Evolutionary conservation across 2,797 vertebrate genomes (phyloP), one percentile per base, ranked within the genome.

Genomic region (Peromyscus aztecus): DNA sequence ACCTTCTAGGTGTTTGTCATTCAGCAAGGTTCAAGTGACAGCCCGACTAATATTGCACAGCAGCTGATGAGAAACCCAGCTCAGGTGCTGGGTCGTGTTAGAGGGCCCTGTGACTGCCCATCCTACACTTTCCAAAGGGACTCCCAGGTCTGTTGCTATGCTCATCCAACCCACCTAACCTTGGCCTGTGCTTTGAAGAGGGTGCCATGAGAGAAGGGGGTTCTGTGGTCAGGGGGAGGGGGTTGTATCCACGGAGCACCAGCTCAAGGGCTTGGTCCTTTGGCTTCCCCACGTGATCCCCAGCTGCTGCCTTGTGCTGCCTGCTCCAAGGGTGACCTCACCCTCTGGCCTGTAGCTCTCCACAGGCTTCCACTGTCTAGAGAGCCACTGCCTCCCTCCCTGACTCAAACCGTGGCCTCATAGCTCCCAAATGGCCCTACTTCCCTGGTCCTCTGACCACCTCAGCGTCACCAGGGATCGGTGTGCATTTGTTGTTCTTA

Each of bases 401-500:
- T 46, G 34, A 40, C 55, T 83, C 0, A 86, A n/a, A 37, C 57
- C 6, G 2, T 23, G 71, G 86, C 73, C 82, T 43, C 27, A 3
- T 40, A 17, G 27, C 91, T 81, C 52, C 92, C 94, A 86, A 94
- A 95, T 77, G 96, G 81, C 37, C 94, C 94, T n/a, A 19, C 90
- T 91, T 63, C 91, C 90, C 69, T 17, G 76, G 81, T 78, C 13
- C 4, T 73, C 90, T 57, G 23, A 12, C 97, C 87, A 67, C 86
- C 91, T 97, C 0, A 0, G 86, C 75, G 96, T 80, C 98, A 85
- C 95, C 14, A 2, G 97, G 94, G 43, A 95, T 94, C 69, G 4
- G 49, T 85, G 97, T 94, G 69, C 94, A 23, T 4, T 96, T 97
- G 69, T 67, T 92, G 97, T 94, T 97, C 63, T 98, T 80, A 96